Evolutionary conservation across 37 sponge, comb jelly and placozoan species (phyloP).

Genomic region (Ianthella basta): DNA sequence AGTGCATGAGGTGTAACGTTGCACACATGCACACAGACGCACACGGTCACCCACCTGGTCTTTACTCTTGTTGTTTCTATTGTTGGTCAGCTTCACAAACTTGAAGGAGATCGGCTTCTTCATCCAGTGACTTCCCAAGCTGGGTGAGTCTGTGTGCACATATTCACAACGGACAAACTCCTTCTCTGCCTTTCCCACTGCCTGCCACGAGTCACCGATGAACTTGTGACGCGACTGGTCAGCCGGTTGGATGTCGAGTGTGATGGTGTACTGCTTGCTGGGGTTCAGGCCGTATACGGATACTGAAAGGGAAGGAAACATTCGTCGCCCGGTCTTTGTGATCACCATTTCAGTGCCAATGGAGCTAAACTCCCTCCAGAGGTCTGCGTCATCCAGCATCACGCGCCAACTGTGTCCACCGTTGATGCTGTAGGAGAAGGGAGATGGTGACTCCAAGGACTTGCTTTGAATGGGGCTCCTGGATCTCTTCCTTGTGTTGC

Average conservation of each 20-base stretch:
- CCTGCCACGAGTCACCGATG: constrained; percentile 74
- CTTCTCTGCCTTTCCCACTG: constrained; percentile 73
- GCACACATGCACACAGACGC: neutral
- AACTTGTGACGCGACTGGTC: constrained; percentile 89
- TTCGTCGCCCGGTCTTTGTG: constrained; percentile 85
- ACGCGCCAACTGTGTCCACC: constrained; percentile 22
- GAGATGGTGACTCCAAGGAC: neutral
- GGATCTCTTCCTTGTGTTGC: neutral
- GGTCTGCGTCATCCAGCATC: constrained; percentile 55
- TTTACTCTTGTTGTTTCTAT: constrained; percentile 37
- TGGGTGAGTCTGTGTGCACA: constrained; percentile 75
- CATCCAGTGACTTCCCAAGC: constrained; percentile 72
- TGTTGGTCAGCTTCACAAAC: constrained; percentile 81
- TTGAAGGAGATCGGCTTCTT: constrained; percentile 68
- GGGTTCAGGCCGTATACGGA: constrained; percentile 58
- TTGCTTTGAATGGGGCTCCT: too few relatives aligned
- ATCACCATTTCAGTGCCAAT: constrained; percentile 95
- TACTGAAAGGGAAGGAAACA: constrained; percentile 68
- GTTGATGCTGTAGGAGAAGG: neutral
- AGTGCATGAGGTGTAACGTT: neutral
- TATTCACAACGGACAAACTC: constrained; percentile 51
- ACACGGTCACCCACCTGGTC: constrained; percentile 44
- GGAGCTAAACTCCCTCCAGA: constrained; percentile 77
- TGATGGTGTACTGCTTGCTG: constrained; percentile 48
- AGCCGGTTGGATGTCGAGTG: constrained; percentile 65